These are phyloP conservation scores for Peromyscus eremicus DNA, from an alignment of 2,797 vertebrate genomes.

Conservation along the genomic window DNA sequence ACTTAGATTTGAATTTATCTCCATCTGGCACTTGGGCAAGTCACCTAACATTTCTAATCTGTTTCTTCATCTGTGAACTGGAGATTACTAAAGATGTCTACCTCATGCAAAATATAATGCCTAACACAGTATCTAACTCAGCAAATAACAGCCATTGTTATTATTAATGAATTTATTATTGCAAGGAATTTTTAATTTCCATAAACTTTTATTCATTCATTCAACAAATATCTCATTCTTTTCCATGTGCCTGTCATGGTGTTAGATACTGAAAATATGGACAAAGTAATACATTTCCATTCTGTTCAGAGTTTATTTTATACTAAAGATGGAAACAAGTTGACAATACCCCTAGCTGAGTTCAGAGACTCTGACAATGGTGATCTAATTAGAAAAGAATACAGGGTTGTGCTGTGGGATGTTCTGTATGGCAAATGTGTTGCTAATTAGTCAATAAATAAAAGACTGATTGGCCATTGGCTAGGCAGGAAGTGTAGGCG, in stretches of 20 bases:
- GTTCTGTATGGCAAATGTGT: too few species aligned
- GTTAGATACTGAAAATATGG: not conserved
- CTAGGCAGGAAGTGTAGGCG: too few species aligned
- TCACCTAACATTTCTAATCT: not conserved
- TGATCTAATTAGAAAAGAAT: not conserved
- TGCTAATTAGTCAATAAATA: too few species aligned
- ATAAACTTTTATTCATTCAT: slow-evolving; percentile 39
- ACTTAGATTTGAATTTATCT: not conserved
- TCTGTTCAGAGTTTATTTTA: not conserved
- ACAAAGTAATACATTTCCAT: not conserved
- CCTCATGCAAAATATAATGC: not conserved
- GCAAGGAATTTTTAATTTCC: not conserved
- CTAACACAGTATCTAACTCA: not conserved
- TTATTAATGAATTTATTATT: slow-evolving; percentile 33
- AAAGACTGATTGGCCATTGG: too few species aligned
- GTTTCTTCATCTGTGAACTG: slow-evolving; percentile 18
- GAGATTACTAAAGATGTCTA: not conserved
- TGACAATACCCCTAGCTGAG: not conserved
- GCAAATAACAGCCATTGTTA: not conserved
- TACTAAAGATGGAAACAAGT: not conserved
- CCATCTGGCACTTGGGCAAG: not conserved
- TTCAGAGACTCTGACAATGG: not conserved
- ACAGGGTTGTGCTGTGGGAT: too few species aligned
- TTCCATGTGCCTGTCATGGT: not conserved
- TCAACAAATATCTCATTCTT: not conserved